Evolutionary conservation across 2,113 vertebrate species (phyloP), one percentile per base, ranked within the genome.

Genomic region (Galbula dea): DNA sequence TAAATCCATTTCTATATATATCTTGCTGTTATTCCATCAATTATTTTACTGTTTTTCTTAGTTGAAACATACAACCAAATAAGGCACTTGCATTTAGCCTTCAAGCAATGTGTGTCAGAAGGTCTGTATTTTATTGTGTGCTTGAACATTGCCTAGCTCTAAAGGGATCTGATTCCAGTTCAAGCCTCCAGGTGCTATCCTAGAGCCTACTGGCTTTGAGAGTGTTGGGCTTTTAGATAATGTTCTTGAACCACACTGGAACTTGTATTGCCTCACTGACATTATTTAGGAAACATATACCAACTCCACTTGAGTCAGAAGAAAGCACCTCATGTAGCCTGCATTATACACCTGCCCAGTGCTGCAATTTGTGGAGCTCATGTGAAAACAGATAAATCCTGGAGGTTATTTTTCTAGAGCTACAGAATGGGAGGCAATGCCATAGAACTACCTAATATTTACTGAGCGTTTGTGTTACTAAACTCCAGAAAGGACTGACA

Each of bases 1-100:
- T 66, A 77, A 76, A 88, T 58, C 21, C 3, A 7, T 88, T 90
- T 49, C 59, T 83, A 39, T 27, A 49, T 51, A 36, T 73, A 45
- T 69, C 4, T 0, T 59, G n/a, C n/a, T 67, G 23, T 76, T 86
- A 57, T 63, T 72, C 32, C 24, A 5, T 37, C 29, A 65, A 90
- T 91, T 77, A 77, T 93, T 90, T 78, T 62, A 63, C 37, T 66
- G 29, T 34, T 96, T 93, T 96, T 61, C 39, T 90, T 62, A 62
- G 49, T 51, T n/a, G 62, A 88, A 87, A 51, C 19, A 48, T 41
- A 43, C 3, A 81, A 19, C 2, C 79, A 34, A 83, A 63, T 57
- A 71, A 61, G 30, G 11, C 9, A 18, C 14, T 82, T 89, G 37
- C 30, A 62, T 81, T 83, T 63, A 62, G 52, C 62, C 32, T 80